phyloP scores from a whole-genome alignment of 1,140 invertebrate genomes.

The Drosophila melanogaster region DNA sequence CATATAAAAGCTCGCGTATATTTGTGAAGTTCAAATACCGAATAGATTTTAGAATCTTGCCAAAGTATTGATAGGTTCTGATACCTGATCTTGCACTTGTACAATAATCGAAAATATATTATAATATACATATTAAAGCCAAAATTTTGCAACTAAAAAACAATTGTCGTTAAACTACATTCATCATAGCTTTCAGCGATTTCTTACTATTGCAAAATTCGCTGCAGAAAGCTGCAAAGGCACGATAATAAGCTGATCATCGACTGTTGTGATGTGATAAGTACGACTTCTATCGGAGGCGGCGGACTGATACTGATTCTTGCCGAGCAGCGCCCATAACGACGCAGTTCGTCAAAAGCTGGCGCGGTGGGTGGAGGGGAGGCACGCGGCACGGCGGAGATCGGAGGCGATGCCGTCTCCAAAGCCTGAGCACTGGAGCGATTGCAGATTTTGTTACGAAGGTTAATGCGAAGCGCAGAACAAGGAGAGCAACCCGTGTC shows the following conservation, averaged over 20 bases:
- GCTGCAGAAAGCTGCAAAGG: background rate
- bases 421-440: conserved; percentile 52
- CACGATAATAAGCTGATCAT: conserved; percentile 41
- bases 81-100: too few relatives aligned
- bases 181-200: background rate
- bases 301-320: conserved; percentile 32
- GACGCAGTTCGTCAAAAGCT: conserved; percentile 38
- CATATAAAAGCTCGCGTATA: too few relatives aligned
- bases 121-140: too few relatives aligned
- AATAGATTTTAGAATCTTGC: too few relatives aligned
- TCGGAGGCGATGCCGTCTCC: conserved; percentile 53
- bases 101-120: too few relatives aligned
- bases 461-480: conserved; percentile 58
- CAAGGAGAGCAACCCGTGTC: conserved; percentile 57
- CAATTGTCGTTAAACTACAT: background rate
- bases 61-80: too few relatives aligned
- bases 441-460: conserved; percentile 72
- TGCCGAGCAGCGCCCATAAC: conserved; percentile 28
- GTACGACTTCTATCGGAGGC: conserved; percentile 34
- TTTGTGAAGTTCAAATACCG: too few relatives aligned
- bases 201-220: conserved; percentile 6
- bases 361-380: conserved; percentile 18
- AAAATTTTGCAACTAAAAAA: too few relatives aligned
- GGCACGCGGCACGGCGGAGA: conserved; percentile 19
- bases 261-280: conserved; percentile 35